phyloP scores from a whole-genome alignment of 2,888 invertebrate genomes.

The Troides oblongomaculatus region DNA sequence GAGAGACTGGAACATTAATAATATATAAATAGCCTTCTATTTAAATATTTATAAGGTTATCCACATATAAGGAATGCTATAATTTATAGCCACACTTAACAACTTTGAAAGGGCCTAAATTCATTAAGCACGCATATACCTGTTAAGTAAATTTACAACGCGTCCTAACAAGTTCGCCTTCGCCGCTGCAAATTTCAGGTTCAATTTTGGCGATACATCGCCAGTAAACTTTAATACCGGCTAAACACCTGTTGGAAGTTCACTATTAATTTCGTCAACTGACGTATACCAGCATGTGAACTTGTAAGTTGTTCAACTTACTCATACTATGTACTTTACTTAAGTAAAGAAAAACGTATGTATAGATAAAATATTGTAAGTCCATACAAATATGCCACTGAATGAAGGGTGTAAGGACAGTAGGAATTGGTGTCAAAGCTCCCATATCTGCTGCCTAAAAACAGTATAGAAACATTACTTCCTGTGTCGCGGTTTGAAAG shows the following conservation, averaged over 20 bases:
- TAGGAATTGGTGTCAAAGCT: too few relatives aligned
- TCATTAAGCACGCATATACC: constrained; percentile 10
- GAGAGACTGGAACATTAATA: too few relatives aligned
- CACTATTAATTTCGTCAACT: constrained; percentile 17
- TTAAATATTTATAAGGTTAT: background rate
- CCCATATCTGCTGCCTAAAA: too few relatives aligned
- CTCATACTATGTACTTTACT: background rate
- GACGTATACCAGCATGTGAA: constrained; percentile 1
- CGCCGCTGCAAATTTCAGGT: constrained; percentile 17
- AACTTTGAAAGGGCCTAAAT: constrained; percentile 1
- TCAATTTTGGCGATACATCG: constrained; percentile 21
- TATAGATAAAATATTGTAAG: too few relatives aligned
- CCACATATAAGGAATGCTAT: background rate
- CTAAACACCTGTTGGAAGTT: constrained; percentile 21
- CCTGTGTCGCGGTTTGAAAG: too few relatives aligned
- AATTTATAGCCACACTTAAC: background rate
- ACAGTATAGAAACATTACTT: too few relatives aligned
- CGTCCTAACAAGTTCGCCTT: constrained; percentile 19
- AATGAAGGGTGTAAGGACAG: too few relatives aligned
- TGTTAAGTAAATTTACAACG: constrained; percentile 23
- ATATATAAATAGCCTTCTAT: too few relatives aligned
- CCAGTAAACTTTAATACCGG: constrained; percentile 18
- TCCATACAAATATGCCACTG: too few relatives aligned
- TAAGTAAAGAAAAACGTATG: too few relatives aligned
- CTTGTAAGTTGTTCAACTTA: background rate